A percentile compares a stretch with the other conserved stretches of the same genome.
Conservation (phyloP, 2,113 vertebrate species). For the Corydoras sp. region DNA sequence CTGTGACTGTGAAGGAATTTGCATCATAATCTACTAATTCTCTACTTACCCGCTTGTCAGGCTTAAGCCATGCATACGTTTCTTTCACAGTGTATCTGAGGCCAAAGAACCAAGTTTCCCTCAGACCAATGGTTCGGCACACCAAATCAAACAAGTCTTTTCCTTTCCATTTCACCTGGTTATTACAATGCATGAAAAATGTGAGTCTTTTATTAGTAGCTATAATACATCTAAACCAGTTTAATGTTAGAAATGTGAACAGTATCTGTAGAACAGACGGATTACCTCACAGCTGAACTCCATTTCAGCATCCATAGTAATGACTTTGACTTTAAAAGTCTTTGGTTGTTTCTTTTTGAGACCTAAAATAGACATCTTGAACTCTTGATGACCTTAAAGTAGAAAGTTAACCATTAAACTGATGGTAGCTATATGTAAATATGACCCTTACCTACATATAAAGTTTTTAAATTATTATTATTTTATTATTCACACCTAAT, state of each 20-base stretch:
- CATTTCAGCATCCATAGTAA: constrained; percentile 89
- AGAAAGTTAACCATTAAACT: not conserved
- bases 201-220: not conserved
- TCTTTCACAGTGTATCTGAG: constrained; percentile 82
- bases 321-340: constrained; percentile 87
- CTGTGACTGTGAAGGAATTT: too few species aligned
- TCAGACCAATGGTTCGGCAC: constrained; percentile 79
- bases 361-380: constrained; percentile 80
- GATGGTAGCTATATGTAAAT: too few species aligned
- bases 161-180: constrained; percentile 89
- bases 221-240: not conserved
- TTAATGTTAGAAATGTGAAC: not conserved
- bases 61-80: constrained; percentile 83
- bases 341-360: constrained; percentile 88
- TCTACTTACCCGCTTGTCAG: constrained; percentile 78
- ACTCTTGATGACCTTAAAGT: not conserved
- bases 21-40: not conserved
- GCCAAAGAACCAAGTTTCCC: constrained; percentile 91
- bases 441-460: too few species aligned
- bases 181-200: not conserved
- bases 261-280: not conserved
- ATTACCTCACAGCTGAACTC: constrained; percentile 89
- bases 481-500: too few species aligned
- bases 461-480: too few species aligned
- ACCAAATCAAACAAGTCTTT: constrained; percentile 89